phyloP scores from a whole-genome alignment of 2,888 invertebrate species.

The Glomeris marginata region DNA sequence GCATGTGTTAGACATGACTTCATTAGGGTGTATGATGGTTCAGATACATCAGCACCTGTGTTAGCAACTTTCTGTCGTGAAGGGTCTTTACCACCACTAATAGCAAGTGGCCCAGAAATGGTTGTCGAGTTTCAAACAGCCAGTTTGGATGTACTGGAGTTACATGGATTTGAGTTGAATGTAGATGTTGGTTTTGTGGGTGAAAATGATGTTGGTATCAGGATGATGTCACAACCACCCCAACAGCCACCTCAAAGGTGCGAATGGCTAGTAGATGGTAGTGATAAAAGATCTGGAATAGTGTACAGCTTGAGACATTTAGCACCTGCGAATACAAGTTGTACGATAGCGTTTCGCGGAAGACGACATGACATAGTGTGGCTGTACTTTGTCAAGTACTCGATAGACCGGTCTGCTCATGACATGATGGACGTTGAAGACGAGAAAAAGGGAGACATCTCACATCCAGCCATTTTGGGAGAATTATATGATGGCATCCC shows the following conservation, averaged over 20 bases:
- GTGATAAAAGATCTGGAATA: constrained; percentile 55
- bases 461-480: constrained; percentile 14
- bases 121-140: constrained; percentile 65
- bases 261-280: constrained; percentile 58
- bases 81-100: constrained; percentile 62
- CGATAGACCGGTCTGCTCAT: constrained; percentile 29
- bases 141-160: constrained; percentile 61
- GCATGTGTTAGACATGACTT: constrained; percentile 44
- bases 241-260: constrained; percentile 30
- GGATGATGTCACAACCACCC: constrained; percentile 16
- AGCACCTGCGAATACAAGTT: constrained; percentile 64
- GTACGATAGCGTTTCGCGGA: constrained; percentile 58
- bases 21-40: constrained; percentile 63
- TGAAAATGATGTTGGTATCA: constrained; percentile 18
- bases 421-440: background rate
- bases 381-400: constrained; percentile 70
- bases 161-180: constrained; percentile 67
- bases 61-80: constrained; percentile 65
- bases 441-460: constrained; percentile 2
- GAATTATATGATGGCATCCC: constrained; percentile 16
- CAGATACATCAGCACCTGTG: constrained; percentile 55
- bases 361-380: constrained; percentile 60
- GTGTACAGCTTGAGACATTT: constrained; percentile 61
- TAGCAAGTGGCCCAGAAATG: constrained; percentile 61
- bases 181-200: constrained; percentile 63